Conservation (phyloP, 2,888 invertebrate genomes). For the Xylota sylvarum region DNA sequence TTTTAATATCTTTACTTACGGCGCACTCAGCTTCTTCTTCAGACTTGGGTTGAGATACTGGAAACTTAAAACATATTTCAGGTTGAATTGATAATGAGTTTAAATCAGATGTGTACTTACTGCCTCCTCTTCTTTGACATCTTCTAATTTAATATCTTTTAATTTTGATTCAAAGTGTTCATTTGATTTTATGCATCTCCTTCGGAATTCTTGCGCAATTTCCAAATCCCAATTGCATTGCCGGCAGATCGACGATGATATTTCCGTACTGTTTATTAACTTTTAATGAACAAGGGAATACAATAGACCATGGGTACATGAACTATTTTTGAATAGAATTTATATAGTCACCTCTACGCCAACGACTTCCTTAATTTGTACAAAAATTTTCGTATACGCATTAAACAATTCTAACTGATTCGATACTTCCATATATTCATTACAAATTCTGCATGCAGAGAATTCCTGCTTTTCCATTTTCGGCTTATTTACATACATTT, state of each 20-base stretch:
- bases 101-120: conserved; percentile 6
- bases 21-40: not conserved
- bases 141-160: not conserved
- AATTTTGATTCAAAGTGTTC: conserved; percentile 41
- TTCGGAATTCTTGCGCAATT: conserved; percentile 36
- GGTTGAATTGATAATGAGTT: not conserved
- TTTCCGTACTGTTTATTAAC: conserved; percentile 12
- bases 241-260: conserved; percentile 37
- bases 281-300: not conserved
- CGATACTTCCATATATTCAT: not conserved
- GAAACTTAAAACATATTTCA: not conserved
- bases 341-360: conserved; percentile 6
- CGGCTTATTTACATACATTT: not conserved
- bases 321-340: not conserved
- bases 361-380: conserved; percentile 15
- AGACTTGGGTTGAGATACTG: not conserved
- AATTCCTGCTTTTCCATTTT: conserved; percentile 18
- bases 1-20: not conserved
- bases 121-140: conserved; percentile 14
- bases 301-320: not conserved
- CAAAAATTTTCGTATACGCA: conserved; percentile 1
- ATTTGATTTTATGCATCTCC: conserved; percentile 56
- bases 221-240: conserved; percentile 42
- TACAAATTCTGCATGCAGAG: conserved; percentile 31
- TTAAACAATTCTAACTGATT: not conserved